A percentile compares a stretch with the other conserved stretches of the same genome.
phyloP scores from a whole-genome alignment of 2,113 vertebrate species.

The Bubalus kerabau region DNA sequence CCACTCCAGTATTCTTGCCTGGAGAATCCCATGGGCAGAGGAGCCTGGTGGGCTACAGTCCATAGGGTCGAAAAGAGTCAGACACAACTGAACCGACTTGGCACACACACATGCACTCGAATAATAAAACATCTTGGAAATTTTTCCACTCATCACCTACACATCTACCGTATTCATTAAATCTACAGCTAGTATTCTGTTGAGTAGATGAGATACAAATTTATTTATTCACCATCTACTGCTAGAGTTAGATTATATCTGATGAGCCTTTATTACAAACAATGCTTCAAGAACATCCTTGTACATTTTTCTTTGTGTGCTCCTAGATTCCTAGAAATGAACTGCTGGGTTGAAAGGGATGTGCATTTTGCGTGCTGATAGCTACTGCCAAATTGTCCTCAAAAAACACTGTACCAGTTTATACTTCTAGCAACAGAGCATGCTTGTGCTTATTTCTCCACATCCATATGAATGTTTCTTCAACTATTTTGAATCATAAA shows the following conservation, averaged over 20 bases:
- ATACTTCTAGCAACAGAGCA: neutral
- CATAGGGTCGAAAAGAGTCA: neutral
- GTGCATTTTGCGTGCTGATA: neutral
- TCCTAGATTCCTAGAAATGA: conserved; percentile 23
- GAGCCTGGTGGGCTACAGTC: neutral
- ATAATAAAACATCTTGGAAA: neutral
- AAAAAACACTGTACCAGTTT: neutral
- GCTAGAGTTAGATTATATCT: neutral
- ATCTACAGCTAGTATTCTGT: neutral
- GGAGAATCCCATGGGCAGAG: neutral
- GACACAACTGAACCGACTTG: neutral
- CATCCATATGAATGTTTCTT: neutral
- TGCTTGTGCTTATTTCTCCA: neutral
- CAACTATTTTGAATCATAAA: neutral
- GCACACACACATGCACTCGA: neutral
- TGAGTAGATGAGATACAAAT: neutral
- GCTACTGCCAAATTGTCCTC: neutral
- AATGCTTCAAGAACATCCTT: neutral
- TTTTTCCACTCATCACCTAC: neutral
- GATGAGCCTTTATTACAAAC: neutral
- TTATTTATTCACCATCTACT: neutral
- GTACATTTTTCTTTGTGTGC: neutral
- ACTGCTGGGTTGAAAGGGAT: neutral
- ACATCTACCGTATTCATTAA: neutral
- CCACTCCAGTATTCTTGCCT: neutral